Evolutionary conservation across 1,140 invertebrate genomes (phyloP).

Genomic region (Sitobion miscanthi): DNA sequence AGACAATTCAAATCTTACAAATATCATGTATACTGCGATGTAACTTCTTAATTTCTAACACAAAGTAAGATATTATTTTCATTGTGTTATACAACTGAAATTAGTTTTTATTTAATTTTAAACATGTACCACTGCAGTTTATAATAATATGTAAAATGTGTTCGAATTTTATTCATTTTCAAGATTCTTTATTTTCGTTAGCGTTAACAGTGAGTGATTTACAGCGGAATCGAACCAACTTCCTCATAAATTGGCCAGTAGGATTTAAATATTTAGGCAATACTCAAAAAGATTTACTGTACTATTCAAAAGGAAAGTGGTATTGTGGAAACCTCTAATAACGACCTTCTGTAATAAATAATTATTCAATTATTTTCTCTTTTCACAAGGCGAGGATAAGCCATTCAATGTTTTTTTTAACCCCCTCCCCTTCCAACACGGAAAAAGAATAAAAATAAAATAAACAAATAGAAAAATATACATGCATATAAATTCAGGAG

Average conservation of each 20-base stretch:
- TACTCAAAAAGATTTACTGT: conserved; percentile 49
- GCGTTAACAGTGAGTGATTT: conserved; percentile 15
- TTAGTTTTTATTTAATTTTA: background rate
- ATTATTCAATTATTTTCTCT: conserved; percentile 53
- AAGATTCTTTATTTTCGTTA: conserved; percentile 34
- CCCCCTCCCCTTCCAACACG: too few species aligned
- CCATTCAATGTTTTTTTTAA: conserved; percentile 26
- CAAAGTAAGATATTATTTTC: background rate
- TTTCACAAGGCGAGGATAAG: conserved; percentile 30
- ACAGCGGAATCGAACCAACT: conserved; percentile 41
- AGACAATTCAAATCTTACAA: conserved; percentile 36
- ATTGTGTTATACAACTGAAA: background rate
- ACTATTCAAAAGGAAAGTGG: conserved; percentile 29
- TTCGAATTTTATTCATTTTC: background rate
- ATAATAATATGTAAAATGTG: conserved; percentile 23
- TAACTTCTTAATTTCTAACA: background rate
- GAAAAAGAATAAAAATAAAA: conserved; percentile 36
- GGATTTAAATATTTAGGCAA: conserved; percentile 47
- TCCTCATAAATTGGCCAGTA: conserved; percentile 30
- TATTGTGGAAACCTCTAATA: conserved; percentile 37
- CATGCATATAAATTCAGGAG: conserved; percentile 53
- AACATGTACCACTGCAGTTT: background rate
- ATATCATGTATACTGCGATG: background rate
- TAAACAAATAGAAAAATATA: conserved; percentile 56
- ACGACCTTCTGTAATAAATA: conserved; percentile 52